Base-by-base conservation (phyloP, 1,140 invertebrate genomes). In the Drosophila prosaltans region DNA sequence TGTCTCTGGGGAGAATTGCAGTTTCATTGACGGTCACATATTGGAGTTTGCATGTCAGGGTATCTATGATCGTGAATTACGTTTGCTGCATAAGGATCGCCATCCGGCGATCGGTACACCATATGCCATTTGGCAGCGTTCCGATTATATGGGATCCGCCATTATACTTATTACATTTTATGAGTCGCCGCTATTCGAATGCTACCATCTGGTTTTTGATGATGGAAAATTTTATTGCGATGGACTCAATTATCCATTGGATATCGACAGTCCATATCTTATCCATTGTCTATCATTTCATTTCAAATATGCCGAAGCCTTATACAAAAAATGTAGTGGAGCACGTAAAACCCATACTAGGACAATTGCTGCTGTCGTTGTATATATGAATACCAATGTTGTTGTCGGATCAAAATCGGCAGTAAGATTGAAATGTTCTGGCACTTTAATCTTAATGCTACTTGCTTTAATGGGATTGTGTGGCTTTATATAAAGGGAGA, bases 11-110 rank as follows among this genome's bases (percentile, higher is more conserved):
- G 11, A 45, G 4, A 86, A 76, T 68, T 86, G 82, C 59, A 51
- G 62, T 39, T 88, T 83, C 51, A 69, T 86, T 59, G 74, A 88
- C 39, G 84, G 80, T 10, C 66, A 72, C 51, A 71, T 78, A 10
- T 55, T 88, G 57, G 66, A 88, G 43, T 84, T 61, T 59, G 71
- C 78, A n/a, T 88, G 84, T 30, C 74, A 78, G 32, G 65, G 84
- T 58, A 43, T 8, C 1, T 90, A 75, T 64, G 65, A 62, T 54
- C 58, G 60, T 0, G 10, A 65, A 0, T 45, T 83, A 6, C 77
- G 78, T 0, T 40, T 78, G 16, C 21, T 16, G 26, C 72, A 81
- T 16, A 88, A 88, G 69, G 84, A 88, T 74, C 84, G 81, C n/a
- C 55, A 66, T 30, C 77, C 80, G 10, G 71, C 74, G 4, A 9